Percentiles rank a stretch among this genome's conserved stretches.
Conservation (phyloP, 2,113 vertebrate species). For the Cyanoramphus novaezelandiae region DNA sequence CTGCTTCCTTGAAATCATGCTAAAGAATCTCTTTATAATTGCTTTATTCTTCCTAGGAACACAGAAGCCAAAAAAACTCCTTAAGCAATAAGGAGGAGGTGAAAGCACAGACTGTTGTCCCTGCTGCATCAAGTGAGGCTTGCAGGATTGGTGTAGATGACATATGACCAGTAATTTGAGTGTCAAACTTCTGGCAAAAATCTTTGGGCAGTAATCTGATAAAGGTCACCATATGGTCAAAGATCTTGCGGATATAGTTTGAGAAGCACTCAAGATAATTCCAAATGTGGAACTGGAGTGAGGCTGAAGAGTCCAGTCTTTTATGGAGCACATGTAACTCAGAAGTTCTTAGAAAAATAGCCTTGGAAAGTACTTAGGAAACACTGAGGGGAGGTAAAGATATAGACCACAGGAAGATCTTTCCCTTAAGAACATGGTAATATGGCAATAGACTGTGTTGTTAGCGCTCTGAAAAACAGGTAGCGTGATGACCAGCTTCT, state of each 20-base stretch:
- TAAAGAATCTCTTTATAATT: not conserved
- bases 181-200: slow-evolving; percentile 55
- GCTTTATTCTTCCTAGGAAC: not conserved
- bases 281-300: slow-evolving; percentile 4
- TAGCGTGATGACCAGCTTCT: not conserved
- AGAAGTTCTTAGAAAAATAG: not conserved
- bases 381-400: not conserved
- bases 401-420: not conserved
- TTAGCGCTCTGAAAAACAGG: not conserved
- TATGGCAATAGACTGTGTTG: not conserved
- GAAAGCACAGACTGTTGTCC: not conserved
- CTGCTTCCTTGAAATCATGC: not conserved
- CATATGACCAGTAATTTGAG: slow-evolving; percentile 39
- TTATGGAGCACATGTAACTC: not conserved
- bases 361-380: not conserved
- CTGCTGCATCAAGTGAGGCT: not conserved
- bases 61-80: not conserved
- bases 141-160: slow-evolving; percentile 43
- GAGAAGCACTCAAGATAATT: slow-evolving; percentile 10
- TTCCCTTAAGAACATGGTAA: not conserved
- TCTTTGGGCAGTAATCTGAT: slow-evolving; percentile 50
- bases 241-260: not conserved
- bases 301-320: not conserved
- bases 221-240: slow-evolving; percentile 62
- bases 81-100: not conserved